Evolutionary conservation across 2,113 vertebrate genomes (phyloP).

Genomic region (Pogonocichla stellata): DNA sequence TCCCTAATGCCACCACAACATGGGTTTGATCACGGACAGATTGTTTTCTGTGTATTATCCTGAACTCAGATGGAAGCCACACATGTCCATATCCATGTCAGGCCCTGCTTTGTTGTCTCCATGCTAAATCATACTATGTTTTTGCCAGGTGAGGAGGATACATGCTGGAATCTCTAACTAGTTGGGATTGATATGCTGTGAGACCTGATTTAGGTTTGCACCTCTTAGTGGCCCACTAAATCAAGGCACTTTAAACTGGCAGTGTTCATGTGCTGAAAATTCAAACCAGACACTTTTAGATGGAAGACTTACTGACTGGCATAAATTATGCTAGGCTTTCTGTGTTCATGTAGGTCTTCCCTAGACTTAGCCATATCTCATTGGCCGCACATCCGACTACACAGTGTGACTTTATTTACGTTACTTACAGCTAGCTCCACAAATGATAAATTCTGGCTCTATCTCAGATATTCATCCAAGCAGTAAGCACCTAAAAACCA

Average conservation of each 20-base stretch:
- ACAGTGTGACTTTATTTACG: background rate
- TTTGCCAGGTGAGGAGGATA: background rate
- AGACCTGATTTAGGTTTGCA: background rate
- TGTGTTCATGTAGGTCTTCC: background rate
- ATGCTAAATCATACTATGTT: background rate
- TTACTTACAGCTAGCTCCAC: background rate
- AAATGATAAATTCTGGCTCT: background rate
- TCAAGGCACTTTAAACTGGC: background rate
- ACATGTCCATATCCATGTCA: background rate
- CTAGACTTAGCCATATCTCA: background rate
- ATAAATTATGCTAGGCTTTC: background rate
- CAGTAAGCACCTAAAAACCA: background rate
- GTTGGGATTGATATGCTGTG: background rate
- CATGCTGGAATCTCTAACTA: background rate
- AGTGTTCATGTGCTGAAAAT: background rate
- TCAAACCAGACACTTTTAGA: background rate
- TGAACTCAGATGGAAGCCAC: background rate
- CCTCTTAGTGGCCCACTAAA: background rate
- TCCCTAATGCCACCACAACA: background rate
- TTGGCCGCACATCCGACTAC: background rate
- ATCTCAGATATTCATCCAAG: background rate
- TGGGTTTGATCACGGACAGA: background rate
- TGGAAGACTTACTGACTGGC: background rate
- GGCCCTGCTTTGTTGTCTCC: background rate
- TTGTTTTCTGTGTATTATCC: background rate